A percentile compares a stretch with the other conserved stretches of the same genome.
Evolutionary conservation across 2,888 invertebrate species (phyloP).

Genomic region (Ormia ochracea): DNA sequence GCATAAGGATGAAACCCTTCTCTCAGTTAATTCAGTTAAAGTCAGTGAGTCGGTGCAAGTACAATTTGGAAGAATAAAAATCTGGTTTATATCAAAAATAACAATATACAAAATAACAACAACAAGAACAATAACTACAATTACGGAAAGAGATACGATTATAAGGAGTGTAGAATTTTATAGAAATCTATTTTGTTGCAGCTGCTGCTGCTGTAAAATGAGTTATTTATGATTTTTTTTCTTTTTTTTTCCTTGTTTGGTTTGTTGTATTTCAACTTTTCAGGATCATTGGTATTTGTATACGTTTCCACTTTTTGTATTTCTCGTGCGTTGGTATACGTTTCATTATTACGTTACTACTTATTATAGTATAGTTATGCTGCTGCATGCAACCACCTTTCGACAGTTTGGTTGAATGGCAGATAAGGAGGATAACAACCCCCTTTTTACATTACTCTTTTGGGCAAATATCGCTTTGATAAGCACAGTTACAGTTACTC

Average conservation of each 20-base stretch:
- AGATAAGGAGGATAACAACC: slow-evolving; percentile 51
- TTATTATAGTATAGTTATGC: slow-evolving; percentile 51
- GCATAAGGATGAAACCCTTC: not conserved
- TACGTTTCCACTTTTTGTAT: slow-evolving; percentile 7
- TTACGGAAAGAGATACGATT: slow-evolving; percentile 4
- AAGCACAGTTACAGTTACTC: not conserved
- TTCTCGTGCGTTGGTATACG: not conserved
- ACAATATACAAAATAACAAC: not conserved
- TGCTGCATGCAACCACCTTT: slow-evolving; percentile 50
- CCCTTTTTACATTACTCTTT: slow-evolving; percentile 26
- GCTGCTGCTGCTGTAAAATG: slow-evolving; percentile 61
- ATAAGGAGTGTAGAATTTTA: not conserved
- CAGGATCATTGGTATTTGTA: slow-evolving; percentile 55
- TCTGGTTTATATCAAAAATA: slow-evolving; percentile 22
- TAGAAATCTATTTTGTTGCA: slow-evolving; percentile 42
- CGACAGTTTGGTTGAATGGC: slow-evolving; percentile 10
- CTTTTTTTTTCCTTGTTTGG: slow-evolving; percentile 33
- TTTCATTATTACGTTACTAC: slow-evolving; percentile 11
- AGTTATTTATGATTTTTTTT: slow-evolving; percentile 59
- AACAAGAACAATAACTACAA: too few relatives aligned
- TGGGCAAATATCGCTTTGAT: not conserved
- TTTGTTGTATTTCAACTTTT: slow-evolving; percentile 46
- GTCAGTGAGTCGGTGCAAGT: slow-evolving; percentile 34
- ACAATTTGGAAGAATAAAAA: slow-evolving; percentile 2
- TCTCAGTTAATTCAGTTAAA: not conserved